Evolutionary conservation across 2,113 vertebrate species (phyloP).

Genomic region (Seriola dumerili): DNA sequence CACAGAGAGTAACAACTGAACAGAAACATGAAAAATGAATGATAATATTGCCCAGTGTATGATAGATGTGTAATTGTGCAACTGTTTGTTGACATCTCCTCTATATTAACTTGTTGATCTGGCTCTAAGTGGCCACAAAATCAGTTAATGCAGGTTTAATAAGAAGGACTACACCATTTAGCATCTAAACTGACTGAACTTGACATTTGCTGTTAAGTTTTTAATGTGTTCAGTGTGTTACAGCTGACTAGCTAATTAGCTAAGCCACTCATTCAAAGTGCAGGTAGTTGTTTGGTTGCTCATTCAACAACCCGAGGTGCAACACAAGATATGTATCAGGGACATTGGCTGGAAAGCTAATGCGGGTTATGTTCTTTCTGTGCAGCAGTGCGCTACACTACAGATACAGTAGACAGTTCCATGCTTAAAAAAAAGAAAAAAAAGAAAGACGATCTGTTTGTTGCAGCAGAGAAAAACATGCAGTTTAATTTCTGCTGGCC

Average conservation of each 20-base stretch:
- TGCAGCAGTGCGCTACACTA: background rate
- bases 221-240: background rate
- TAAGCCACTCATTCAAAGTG: background rate
- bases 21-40: background rate
- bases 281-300: background rate
- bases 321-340: background rate
- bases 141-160: background rate
- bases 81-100: background rate
- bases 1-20: background rate
- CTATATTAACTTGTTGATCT: background rate
- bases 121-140: background rate
- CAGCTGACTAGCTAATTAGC: background rate
- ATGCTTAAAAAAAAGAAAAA: background rate
- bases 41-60: background rate
- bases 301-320: background rate
- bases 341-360: background rate
- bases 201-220: background rate
- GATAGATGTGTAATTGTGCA: background rate
- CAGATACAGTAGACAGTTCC: background rate
- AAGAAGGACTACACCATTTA: background rate
- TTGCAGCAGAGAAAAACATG: background rate
- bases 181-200: background rate
- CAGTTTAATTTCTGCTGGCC: conserved; percentile 12
- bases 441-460: background rate
- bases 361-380: background rate